phyloP scores from a whole-genome alignment of 2,797 vertebrate genomes.

The Rhinichthys osculus region DNA sequence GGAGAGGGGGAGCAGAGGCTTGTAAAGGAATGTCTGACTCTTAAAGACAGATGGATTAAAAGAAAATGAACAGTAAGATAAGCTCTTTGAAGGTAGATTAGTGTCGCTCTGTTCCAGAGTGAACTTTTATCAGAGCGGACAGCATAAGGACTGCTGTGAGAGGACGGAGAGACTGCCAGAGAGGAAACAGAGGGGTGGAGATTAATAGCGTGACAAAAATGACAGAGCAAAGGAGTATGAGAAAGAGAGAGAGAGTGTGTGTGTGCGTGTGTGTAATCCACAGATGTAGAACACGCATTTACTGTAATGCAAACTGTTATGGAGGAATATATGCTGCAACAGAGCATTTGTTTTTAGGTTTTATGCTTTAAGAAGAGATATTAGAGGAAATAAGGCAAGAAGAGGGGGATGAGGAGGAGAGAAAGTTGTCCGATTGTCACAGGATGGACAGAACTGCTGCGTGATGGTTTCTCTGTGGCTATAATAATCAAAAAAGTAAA shows the following conservation, averaged over 20 bases:
- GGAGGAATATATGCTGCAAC: background rate
- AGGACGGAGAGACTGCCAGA: conserved; percentile 43
- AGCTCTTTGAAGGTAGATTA: conserved; percentile 68
- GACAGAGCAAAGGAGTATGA: conserved; percentile 40
- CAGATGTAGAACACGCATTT: background rate
- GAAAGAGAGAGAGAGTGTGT: conserved; percentile 5
- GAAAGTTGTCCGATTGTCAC: conserved; percentile 46
- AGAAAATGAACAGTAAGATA: conserved; percentile 59
- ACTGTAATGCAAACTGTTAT: background rate
- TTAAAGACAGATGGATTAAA: conserved; percentile 51
- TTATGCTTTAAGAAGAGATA: conserved; percentile 22
- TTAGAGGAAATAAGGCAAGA: conserved; percentile 70
- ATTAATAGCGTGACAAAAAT: conserved; percentile 65
- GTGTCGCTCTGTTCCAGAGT: conserved; percentile 60
- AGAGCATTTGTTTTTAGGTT: conserved; percentile 14
- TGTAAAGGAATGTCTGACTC: conserved; percentile 36
- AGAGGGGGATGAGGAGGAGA: conserved; percentile 62
- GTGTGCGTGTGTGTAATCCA: conserved; percentile 40
- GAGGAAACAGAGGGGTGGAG: conserved; percentile 56
- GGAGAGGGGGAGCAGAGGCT: conserved; percentile 16
- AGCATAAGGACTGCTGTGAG: conserved; percentile 39
- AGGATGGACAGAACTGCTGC: conserved; percentile 42
- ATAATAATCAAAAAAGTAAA: conserved; percentile 15
- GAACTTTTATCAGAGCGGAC: conserved; percentile 46
- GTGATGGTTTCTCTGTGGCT: conserved; percentile 60